Evolutionary conservation across 2,888 invertebrate species (phyloP).

Genomic region (Drosophila nr. perissopoda): DNA sequence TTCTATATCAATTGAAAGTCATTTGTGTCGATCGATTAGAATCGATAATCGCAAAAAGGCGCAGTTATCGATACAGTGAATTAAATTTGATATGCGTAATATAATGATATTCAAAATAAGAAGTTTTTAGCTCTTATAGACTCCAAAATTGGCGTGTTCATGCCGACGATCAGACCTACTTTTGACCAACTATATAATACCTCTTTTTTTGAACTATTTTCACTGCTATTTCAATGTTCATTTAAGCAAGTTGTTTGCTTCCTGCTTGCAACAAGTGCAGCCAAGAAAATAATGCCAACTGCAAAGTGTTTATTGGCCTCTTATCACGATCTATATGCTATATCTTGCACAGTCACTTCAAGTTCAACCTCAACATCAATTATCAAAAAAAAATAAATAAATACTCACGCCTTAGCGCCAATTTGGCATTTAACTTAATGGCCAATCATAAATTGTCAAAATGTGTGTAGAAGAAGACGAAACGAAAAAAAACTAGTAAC

Average conservation of each 20-base stretch:
- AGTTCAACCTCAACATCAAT: conserved; percentile 59
- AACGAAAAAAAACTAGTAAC: conserved; percentile 46
- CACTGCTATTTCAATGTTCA: neutral
- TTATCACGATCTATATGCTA: conserved; percentile 12
- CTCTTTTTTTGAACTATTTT: neutral
- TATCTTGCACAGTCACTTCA: conserved; percentile 47
- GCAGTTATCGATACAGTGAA: neutral
- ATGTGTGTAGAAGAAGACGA: conserved; percentile 31
- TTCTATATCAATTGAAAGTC: neutral
- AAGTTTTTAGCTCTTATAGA: rapidly evolving
- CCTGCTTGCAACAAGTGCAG: neutral
- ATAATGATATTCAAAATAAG: neutral
- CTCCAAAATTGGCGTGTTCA: neutral
- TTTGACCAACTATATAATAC: neutral
- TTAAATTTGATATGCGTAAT: neutral
- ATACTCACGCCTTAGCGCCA: conserved; percentile 70
- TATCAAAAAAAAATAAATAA: conserved; percentile 34
- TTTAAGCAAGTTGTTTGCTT: neutral
- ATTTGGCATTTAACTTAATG: conserved; percentile 76
- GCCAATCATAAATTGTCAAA: conserved; percentile 71
- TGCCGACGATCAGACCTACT: neutral
- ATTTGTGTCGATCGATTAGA: neutral
- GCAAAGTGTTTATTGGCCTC: conserved; percentile 42
- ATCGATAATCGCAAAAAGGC: neutral
- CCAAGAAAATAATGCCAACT: neutral